Conservation (phyloP, 2,888 invertebrate genomes). For the Pasiphila rectangulata region DNA sequence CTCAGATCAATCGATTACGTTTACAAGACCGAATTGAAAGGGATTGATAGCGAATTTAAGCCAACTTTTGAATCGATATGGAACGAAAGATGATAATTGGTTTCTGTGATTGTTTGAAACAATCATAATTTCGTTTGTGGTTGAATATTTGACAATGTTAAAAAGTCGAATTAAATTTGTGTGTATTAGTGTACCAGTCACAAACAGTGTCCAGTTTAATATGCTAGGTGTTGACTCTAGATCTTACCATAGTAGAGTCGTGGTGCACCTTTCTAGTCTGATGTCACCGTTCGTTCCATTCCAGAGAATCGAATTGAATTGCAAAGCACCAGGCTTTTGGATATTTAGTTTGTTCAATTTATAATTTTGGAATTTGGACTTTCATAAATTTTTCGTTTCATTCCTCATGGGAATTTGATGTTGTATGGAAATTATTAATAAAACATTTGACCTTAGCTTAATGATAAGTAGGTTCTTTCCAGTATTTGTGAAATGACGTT, state of each 20-base stretch:
- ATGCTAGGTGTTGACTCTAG: no score
- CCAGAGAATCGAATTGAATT: constrained; percentile 46
- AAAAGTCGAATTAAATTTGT: no score
- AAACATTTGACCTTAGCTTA: constrained; percentile 73
- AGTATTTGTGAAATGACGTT: constrained; percentile 41
- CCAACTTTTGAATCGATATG: constrained; percentile 25
- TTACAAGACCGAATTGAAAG: constrained; percentile 56
- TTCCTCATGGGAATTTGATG: constrained; percentile 77
- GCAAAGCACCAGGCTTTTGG: constrained; percentile 77
- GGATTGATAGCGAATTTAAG: constrained; percentile 56
- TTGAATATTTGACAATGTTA: no score
- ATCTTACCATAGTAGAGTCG: background rate
- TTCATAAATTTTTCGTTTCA: constrained; percentile 75
- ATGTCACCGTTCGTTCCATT: constrained; percentile 40
- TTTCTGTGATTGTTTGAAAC: background rate
- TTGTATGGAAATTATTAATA: constrained; percentile 57
- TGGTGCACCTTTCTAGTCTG: background rate
- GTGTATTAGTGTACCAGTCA: no score
- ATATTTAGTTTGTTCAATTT: constrained; percentile 48
- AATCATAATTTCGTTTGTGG: background rate
- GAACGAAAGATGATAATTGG: constrained; percentile 34
- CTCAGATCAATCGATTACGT: constrained; percentile 81
- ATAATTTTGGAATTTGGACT: constrained; percentile 49
- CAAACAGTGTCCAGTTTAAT: no score
- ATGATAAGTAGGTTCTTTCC: constrained; percentile 65